Evolutionary conservation across 1,140 invertebrate genomes (phyloP).

Genomic region (Euwallacea similis): DNA sequence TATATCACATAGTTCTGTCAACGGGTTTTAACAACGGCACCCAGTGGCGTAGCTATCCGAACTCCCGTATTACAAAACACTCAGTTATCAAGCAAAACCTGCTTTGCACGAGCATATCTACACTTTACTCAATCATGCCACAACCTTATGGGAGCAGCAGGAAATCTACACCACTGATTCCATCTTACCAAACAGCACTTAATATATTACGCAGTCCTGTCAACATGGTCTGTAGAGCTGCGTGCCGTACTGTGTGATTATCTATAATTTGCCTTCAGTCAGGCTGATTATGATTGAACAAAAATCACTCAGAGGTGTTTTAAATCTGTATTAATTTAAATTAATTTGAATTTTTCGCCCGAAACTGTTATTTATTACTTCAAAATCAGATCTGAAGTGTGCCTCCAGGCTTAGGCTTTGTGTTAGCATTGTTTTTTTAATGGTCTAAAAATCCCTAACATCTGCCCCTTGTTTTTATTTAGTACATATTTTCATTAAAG

Average conservation of each 20-base stretch:
- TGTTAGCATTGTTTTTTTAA: not conserved
- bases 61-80: not conserved
- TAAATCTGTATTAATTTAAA: conserved; percentile 31
- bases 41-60: not conserved
- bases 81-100: no score
- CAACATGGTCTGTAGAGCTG: conserved; percentile 16
- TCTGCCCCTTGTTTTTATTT: conserved; percentile 4
- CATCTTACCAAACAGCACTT: conserved; percentile 8
- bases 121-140: no score
- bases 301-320: conserved; percentile 25
- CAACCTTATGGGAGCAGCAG: no score
- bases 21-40: conserved; percentile 6
- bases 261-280: conserved; percentile 28
- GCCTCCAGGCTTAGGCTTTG: conserved; percentile 4
- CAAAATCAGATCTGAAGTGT: conserved; percentile 7
- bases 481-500: not conserved
- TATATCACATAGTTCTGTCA: conserved; percentile 19
- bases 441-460: not conserved
- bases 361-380: conserved; percentile 20
- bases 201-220: conserved; percentile 31
- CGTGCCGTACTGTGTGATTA: conserved; percentile 30
- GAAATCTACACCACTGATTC: no score
- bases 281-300: conserved; percentile 11
- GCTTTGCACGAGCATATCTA: no score
- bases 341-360: conserved; percentile 23